Evolutionary conservation across 2,888 invertebrate species (phyloP).

Genomic region (Drosophila tanythrix): DNA sequence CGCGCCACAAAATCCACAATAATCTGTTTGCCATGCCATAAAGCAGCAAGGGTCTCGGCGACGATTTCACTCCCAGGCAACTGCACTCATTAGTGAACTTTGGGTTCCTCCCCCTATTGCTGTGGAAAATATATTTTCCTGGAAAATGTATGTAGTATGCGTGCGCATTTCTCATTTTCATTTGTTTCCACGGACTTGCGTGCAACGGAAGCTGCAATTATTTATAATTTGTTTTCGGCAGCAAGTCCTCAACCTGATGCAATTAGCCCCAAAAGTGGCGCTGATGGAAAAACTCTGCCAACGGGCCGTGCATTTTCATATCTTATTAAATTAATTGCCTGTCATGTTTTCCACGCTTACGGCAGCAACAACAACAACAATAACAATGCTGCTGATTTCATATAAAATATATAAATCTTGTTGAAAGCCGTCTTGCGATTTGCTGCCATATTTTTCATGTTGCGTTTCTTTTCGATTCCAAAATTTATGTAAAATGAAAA

Average conservation of each 20-base stretch:
- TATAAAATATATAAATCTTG: slow-evolving; percentile 62
- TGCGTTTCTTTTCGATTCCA: slow-evolving; percentile 65
- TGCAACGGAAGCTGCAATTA: slow-evolving; percentile 76
- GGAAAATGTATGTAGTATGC: slow-evolving; percentile 63
- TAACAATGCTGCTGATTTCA: slow-evolving; percentile 49
- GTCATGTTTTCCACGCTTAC: slow-evolving; percentile 70
- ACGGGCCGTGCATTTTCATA: slow-evolving; percentile 38
- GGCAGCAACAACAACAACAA: slow-evolving; percentile 29
- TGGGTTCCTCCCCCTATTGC: slow-evolving; percentile 13
- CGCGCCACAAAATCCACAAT: slow-evolving; percentile 76
- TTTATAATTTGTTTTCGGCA: slow-evolving; percentile 70
- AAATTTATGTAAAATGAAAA: slow-evolving; percentile 79
- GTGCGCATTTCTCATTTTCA: slow-evolving; percentile 65
- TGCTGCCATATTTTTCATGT: slow-evolving; percentile 75
- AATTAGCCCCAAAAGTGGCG: slow-evolving; percentile 62
- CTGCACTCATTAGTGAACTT: slow-evolving; percentile 71
- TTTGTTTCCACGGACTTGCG: slow-evolving; percentile 32
- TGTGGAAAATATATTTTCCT: slow-evolving; percentile 46
- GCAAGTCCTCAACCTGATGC: slow-evolving; percentile 45
- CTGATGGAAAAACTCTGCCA: slow-evolving; percentile 51
- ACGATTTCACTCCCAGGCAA: slow-evolving; percentile 25
- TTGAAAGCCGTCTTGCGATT: slow-evolving; percentile 70
- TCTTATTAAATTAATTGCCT: slow-evolving; percentile 73
- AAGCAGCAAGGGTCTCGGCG: slow-evolving; percentile 41
- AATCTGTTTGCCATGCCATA: slow-evolving; percentile 70